A percentile compares a stretch with the other conserved stretches of the same genome.
These are phyloP conservation scores for Acromyrmex echinatior DNA, from an alignment of 1,140 invertebrate genomes.

Conservation along the genomic window DNA sequence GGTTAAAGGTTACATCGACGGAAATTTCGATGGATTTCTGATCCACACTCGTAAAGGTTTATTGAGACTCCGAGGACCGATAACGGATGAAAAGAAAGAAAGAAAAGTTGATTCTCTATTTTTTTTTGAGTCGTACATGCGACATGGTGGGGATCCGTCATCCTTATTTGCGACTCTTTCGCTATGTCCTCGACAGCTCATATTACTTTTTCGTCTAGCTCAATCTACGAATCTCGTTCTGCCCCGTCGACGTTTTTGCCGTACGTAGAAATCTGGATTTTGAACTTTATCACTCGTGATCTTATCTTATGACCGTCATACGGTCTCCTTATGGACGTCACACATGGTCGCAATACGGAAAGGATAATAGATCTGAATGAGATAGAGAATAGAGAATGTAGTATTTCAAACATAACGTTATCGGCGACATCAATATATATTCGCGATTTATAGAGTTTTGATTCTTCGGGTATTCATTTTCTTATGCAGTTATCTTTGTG, in stretches of 20 bases:
- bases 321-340: not conserved
- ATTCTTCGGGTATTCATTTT: not conserved
- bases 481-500: not conserved
- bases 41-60: conserved; percentile 65
- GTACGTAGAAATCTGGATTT: conserved; percentile 47
- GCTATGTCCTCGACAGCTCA: not conserved
- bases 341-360: not conserved
- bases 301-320: conserved; percentile 10
- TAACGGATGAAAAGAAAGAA: conserved; percentile 37
- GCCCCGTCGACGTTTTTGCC: conserved; percentile 29
- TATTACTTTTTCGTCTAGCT: conserved; percentile 49
- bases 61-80: conserved; percentile 56
- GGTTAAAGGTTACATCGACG: conserved; percentile 64
- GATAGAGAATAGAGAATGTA: not conserved
- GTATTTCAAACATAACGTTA: conserved; percentile 20
- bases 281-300: conserved; percentile 42
- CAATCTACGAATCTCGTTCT: conserved; percentile 41
- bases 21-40: conserved; percentile 67
- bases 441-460: not conserved
- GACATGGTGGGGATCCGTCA: not conserved
- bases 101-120: not conserved
- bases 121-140: not conserved
- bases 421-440: not conserved
- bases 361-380: conserved; percentile 23
- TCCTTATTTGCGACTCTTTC: conserved; percentile 4